A percentile compares a stretch with the other conserved stretches of the same genome.
phyloP scores from a whole-genome alignment of 2,888 invertebrate species.

The Masnerella sp. region DNA sequence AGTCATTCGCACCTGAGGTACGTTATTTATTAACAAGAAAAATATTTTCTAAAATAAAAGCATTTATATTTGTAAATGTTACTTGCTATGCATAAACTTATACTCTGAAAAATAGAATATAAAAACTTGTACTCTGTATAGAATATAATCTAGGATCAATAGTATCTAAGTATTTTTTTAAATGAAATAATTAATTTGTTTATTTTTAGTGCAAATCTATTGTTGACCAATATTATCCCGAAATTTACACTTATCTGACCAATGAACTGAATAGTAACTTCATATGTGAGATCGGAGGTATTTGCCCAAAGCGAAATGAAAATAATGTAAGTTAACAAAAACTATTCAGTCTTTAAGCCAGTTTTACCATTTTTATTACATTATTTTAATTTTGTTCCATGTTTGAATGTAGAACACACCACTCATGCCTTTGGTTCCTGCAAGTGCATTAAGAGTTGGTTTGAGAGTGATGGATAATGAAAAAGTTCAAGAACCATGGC shows the following conservation, averaged over 20 bases:
- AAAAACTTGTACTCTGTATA: no score
- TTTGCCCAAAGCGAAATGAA: constrained; percentile 80
- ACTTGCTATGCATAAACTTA: neutral
- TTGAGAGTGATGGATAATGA: constrained; percentile 62
- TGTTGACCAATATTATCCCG: constrained; percentile 87
- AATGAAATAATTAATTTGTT: constrained; percentile 6
- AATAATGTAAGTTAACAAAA: constrained; percentile 68
- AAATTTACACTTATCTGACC: constrained; percentile 85
- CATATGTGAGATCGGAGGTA: constrained; percentile 85
- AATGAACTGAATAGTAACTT: constrained; percentile 83
- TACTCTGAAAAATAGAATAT: no score
- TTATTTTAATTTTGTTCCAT: constrained; percentile 1
- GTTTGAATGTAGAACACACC: constrained; percentile 73
- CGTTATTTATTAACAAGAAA: neutral
- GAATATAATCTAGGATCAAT: no score
- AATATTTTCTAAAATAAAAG: neutral
- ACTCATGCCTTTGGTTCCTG: constrained; percentile 82
- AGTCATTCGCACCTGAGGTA: constrained; percentile 83
- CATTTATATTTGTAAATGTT: no score
- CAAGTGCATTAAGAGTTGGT: constrained; percentile 63
- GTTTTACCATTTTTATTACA: constrained; percentile 19
- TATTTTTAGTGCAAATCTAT: constrained; percentile 82
- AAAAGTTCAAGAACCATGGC: constrained; percentile 48
- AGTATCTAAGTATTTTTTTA: no score
- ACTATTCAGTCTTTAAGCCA: no score